phyloP scores from a whole-genome alignment of 2,113 vertebrate genomes.

The Corvus cornix region DNA sequence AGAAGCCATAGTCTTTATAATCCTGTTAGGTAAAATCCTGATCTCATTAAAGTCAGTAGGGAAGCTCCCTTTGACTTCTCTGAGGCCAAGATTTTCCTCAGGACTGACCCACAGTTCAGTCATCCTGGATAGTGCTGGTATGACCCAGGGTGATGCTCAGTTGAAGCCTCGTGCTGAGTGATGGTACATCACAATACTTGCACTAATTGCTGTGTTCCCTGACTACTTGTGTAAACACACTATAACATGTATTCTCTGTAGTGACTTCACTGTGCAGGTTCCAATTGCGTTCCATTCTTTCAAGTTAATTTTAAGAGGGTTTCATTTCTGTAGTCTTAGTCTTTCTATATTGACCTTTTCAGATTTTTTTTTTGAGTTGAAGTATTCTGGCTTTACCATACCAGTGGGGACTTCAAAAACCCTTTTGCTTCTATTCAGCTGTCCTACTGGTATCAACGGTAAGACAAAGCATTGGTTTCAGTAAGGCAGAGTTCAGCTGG shows the following conservation, averaged over 20 bases:
- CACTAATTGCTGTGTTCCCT: neutral
- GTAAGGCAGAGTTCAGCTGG: neutral
- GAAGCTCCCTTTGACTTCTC: neutral
- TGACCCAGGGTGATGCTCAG: neutral
- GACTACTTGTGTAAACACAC: neutral
- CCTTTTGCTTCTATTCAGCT: neutral
- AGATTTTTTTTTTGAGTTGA: neutral
- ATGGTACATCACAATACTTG: neutral
- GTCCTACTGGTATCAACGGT: neutral
- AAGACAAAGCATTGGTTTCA: neutral
- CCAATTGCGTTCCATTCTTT: neutral
- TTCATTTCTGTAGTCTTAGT: neutral
- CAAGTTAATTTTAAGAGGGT: neutral
- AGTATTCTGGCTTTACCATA: neutral
- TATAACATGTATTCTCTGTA: neutral
- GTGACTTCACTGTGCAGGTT: neutral
- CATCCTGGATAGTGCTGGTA: neutral
- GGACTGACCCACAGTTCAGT: neutral
- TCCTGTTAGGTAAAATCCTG: conserved; percentile 30
- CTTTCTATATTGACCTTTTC: neutral
- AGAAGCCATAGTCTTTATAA: conserved; percentile 9
- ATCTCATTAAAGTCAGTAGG: neutral
- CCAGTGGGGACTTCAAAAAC: neutral
- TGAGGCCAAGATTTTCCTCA: neutral
- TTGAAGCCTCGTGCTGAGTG: neutral